Base-by-base conservation (phyloP, 2,797 vertebrate species). In the Pyrrhura leucotis region DNA sequence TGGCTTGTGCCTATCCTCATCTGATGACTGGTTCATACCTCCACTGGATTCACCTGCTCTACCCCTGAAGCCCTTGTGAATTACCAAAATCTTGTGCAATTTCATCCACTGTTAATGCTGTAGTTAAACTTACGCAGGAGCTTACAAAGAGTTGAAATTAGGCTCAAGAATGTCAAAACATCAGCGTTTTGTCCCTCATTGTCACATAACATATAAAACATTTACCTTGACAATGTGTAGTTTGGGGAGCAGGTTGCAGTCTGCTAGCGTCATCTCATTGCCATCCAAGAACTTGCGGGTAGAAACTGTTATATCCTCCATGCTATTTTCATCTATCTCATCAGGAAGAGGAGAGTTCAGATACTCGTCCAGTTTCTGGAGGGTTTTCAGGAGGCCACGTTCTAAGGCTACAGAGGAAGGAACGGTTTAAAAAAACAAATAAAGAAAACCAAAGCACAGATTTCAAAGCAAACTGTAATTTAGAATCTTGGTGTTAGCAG, bases 211-310 rank as follows among this genome's bases (percentile, higher is more conserved):
- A 48, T 4, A 21, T 9, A 17, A 31, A 18, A 22, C 39, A 31
- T 84, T 58, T 63, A 99, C 99, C 99, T 99, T 99, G 91, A 99
- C 99, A 63, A 99, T 99, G 96, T 99, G 99, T 83, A 99, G 98
- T 82, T 99, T 99, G 77, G 99, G 99, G 71, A 99, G 98, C 96
- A 99, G 98, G 98, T 99, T 99, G 93, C 99, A 99, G 97, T 99
- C 99, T 2, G 99, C 99, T 91, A 99, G 78, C 3, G 99, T 99
- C 99, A 99, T 99, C 89, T 99, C 99, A 4, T 99, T 98, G 12
- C 99, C 99, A 4, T 99, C 99, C 97, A 99, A 91, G 96, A 99
- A 99, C 78, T 97, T 99, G 86, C 99, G 99, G 18, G 91, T 98
- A 65, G 99, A 99, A 35, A 98, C 92, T 23, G 98, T 96, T 63